phyloP scores from a whole-genome alignment of 2,113 vertebrate species.

The Tringa solitaria region DNA sequence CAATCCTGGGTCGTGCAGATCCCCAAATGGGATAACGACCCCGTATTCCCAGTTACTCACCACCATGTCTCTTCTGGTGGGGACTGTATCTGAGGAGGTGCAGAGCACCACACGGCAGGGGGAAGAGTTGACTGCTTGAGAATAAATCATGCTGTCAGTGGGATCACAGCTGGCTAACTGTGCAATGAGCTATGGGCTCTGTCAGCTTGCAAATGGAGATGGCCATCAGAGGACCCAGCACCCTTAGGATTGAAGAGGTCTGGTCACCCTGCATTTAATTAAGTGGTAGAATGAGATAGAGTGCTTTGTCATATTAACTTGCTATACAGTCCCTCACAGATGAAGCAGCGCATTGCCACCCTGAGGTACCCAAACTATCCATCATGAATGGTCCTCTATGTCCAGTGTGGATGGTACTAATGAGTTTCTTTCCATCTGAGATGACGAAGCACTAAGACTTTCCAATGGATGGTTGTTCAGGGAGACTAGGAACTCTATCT shows the following conservation, averaged over 20 bases:
- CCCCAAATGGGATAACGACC: background rate
- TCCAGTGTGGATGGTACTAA: background rate
- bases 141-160: background rate
- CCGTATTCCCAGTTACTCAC: background rate
- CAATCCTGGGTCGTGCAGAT: background rate
- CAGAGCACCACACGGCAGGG: fast-evolving
- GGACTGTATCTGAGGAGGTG: background rate
- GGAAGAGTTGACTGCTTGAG: background rate
- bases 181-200: background rate
- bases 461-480: background rate
- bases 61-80: background rate
- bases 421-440: background rate
- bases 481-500: background rate
- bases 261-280: background rate
- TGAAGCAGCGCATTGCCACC: background rate
- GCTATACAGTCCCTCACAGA: background rate
- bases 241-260: background rate
- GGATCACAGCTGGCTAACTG: background rate
- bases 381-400: background rate
- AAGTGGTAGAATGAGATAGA: background rate
- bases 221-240: background rate
- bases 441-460: background rate
- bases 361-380: background rate
- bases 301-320: background rate
- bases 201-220: background rate